Base-by-base conservation (phyloP, 2,797 vertebrate species). In the Epinephelus awoara region DNA sequence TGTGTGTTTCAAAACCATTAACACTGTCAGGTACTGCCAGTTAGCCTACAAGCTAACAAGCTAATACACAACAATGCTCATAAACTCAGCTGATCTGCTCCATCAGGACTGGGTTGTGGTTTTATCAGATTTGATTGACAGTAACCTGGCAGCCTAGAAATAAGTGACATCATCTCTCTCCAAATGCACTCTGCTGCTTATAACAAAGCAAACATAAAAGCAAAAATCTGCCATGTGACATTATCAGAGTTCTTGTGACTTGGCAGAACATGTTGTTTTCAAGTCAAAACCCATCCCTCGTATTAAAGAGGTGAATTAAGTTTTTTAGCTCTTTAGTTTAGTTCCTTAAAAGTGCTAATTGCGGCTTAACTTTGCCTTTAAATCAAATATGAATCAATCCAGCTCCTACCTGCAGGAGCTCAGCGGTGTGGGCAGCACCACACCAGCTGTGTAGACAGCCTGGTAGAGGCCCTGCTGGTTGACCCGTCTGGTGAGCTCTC, bases 401-500 rank as follows among this genome's bases (percentile, higher is more conserved):
- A 70, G 52, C 34, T 69, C 0, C 51, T 93, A 99, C 98, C 97
- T 97, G 95, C 96, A 97, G 72, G 96, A 97, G 87, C 96, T 95
- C 3, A 97, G 93, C 10, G 98, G 97, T 64, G 97, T 97, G 44
- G 98, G 98, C 84, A 99, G 92, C 40, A 99, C 96, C 23, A 95
- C 91, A 4, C 91, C 96, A 0, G 97, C 95, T 2, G 97, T 96
- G 90, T 98, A 99, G 77, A 98, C 93, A 4, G 97, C 98, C 92
- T 99, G 97, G 86, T 91, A 93, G 88, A 98, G 91, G 3, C 97
- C 97, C 91, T 96, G 97, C 84, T 95, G 95, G 75, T 97, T 96
- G 55, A 99, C 97, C 82, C 97, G 87, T 73, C 98, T 94, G 5
- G 96, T 96, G 84, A 99, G 96, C 94, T 99, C 98, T 0, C 97